phyloP scores from a whole-genome alignment of 2,797 vertebrate species.

The Ctenopoma kingsleyae region DNA sequence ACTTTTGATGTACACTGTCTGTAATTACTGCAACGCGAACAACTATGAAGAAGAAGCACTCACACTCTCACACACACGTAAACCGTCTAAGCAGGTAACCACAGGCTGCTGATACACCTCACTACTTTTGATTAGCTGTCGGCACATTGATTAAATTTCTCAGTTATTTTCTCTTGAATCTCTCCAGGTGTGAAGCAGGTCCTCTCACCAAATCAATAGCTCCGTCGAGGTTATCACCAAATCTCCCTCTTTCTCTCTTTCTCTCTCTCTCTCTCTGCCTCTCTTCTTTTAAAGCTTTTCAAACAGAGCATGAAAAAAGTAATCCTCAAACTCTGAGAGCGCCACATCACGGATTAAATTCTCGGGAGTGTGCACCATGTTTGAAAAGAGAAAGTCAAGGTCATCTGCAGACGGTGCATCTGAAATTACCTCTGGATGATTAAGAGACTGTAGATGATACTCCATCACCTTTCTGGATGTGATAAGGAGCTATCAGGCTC shows the following conservation, averaged over 20 bases:
- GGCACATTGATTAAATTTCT: slow-evolving; percentile 53
- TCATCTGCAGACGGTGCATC: slow-evolving; percentile 38
- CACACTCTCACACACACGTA: slow-evolving; percentile 11
- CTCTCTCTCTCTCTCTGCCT: neutral
- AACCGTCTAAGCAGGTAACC: slow-evolving; percentile 6
- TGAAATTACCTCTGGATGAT: slow-evolving; percentile 64
- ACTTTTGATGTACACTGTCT: slow-evolving; percentile 42
- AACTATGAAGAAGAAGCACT: slow-evolving; percentile 9
- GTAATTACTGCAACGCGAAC: slow-evolving; percentile 38
- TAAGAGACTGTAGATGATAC: slow-evolving; percentile 38
- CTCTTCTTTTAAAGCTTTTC: slow-evolving; percentile 55
- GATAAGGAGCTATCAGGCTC: slow-evolving; percentile 43
- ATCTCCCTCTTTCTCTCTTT: slow-evolving; percentile 33
- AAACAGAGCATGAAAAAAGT: slow-evolving; percentile 53
- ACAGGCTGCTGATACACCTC: slow-evolving; percentile 27
- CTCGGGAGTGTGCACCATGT: slow-evolving; percentile 4
- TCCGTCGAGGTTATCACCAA: slow-evolving; percentile 55
- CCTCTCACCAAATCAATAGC: slow-evolving; percentile 60
- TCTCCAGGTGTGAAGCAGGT: slow-evolving; percentile 55
- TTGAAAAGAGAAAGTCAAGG: slow-evolving; percentile 51
- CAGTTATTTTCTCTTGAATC: slow-evolving; percentile 36
- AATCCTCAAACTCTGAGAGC: slow-evolving; percentile 59
- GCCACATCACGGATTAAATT: slow-evolving; percentile 53
- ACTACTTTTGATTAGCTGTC: slow-evolving; percentile 49
- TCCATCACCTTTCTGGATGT: slow-evolving; percentile 23